Evolutionary conservation across 2,888 invertebrate species (phyloP), one percentile per base, ranked within the genome.

Genomic region (Synergus japonicus): DNA sequence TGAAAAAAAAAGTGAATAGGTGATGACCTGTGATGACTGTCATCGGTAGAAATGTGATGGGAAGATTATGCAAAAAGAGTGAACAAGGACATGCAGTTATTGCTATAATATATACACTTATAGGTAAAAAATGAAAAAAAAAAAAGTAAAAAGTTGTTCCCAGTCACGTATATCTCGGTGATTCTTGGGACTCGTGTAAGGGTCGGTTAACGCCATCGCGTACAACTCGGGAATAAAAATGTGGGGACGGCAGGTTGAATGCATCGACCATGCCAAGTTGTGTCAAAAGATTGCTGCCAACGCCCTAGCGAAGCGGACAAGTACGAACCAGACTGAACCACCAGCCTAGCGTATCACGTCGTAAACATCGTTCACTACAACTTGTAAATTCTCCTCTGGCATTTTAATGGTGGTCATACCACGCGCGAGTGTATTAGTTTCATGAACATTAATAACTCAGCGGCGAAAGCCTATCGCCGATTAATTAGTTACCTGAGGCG

Each of bases 371-470:
- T 85, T 80, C 83, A 81, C 83, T 86, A 86, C 87, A 86, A 87
- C 88, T 90, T 89, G 89, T 89, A 89, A 89, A 89, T 89, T 88
- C 87, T 87, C 87, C 86, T 87, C 85, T 90, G 91, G 90, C 91
- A 90, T 91, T 91, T 92, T 91, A 92, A 92, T 89, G 91, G 90
- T 88, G 87, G 85, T 85, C 82, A 85, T 76, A 81, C 81, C 83
- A 80, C 84, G 88, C 86, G 87, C 88, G 88, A 37, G 37, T 90
- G 91, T 91, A 91, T 91, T 91, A 90, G 88, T 91, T 87, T 87
- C 91, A 88, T 80, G 83, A 87, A 87, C 91, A 90, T 92, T 91
- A 91, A 90, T 91, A 91, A 91, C 90, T 88, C 87, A 86, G 84
- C 83, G 84, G 85, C 86, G 89, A 83, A 80, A 80, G 81, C 81